These are phyloP conservation scores for Gymnorhina tibicen DNA, from an alignment of 2,113 vertebrate species.

Conservation along the genomic window DNA sequence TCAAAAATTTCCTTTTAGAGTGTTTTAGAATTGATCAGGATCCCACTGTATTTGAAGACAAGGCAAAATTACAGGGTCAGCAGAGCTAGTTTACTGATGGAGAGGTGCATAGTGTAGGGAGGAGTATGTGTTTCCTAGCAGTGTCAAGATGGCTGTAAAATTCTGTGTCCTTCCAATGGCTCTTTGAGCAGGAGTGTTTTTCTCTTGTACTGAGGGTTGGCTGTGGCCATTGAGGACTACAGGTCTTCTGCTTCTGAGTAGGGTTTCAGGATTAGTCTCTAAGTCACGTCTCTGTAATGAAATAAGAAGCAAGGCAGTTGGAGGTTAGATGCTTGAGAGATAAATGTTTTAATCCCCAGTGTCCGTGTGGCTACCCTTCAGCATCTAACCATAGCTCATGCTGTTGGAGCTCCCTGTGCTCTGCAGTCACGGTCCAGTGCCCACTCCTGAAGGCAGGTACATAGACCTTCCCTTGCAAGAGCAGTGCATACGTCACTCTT, in stretches of 20 bases:
- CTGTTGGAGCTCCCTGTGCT: background rate
- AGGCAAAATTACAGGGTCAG: background rate
- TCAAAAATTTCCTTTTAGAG: background rate
- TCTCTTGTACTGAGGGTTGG: background rate
- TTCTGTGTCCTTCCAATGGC: background rate
- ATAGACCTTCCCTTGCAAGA: background rate
- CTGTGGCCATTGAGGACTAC: background rate
- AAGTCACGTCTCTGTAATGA: background rate
- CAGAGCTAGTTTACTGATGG: background rate
- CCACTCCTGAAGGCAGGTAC: accelerated
- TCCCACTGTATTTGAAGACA: background rate
- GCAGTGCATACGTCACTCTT: background rate
- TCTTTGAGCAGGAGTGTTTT: background rate
- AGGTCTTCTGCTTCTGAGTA: background rate
- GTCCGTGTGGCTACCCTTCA: background rate
- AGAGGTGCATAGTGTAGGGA: background rate
- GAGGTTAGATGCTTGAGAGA: background rate
- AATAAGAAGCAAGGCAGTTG: background rate
- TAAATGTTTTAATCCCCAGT: background rate
- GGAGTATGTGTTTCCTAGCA: background rate
- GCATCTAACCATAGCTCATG: background rate
- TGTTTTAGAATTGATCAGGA: background rate
- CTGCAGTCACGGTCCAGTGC: background rate
- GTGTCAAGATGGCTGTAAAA: background rate
- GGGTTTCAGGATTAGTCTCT: background rate